Evolutionary conservation across 2,113 vertebrate species (phyloP).

Genomic region (Amphiprion ocellaris): DNA sequence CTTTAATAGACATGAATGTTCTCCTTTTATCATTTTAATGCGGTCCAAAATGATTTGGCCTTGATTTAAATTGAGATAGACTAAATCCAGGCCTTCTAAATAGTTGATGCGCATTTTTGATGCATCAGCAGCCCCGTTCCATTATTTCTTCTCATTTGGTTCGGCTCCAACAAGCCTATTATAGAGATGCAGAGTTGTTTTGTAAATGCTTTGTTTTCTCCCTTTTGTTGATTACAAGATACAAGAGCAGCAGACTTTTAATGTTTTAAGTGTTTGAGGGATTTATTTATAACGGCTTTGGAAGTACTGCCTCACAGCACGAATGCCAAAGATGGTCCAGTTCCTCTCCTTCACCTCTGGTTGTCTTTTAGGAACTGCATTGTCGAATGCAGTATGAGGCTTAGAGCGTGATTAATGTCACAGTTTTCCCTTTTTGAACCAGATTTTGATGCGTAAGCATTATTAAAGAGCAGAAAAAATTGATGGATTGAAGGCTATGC

Average conservation of each 20-base stretch:
- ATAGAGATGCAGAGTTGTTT: conserved; percentile 29
- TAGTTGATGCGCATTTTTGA: conserved; percentile 68
- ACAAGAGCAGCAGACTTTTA: conserved; percentile 27
- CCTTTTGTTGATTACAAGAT: conserved; percentile 37
- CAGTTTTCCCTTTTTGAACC: not conserved
- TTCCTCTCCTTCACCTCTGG: not conserved
- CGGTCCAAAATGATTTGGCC: conserved; percentile 37
- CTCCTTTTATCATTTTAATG: conserved; percentile 54
- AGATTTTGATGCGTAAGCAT: not conserved
- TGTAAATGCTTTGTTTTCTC: conserved; percentile 40
- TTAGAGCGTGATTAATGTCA: not conserved
- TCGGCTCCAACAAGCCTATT: conserved; percentile 51
- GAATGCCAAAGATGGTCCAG: not conserved
- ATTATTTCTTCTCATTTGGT: conserved; percentile 69
- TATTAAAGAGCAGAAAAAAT: not conserved
- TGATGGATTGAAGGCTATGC: no score
- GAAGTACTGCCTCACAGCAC: conserved; percentile 1
- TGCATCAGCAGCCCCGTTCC: conserved; percentile 59
- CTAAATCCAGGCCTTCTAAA: conserved; percentile 52
- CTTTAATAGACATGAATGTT: conserved; percentile 32
- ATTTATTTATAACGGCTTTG: conserved; percentile 27
- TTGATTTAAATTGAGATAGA: conserved; percentile 47
- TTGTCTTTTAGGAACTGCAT: not conserved
- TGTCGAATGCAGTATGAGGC: not conserved
- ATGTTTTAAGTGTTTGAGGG: conserved; percentile 30